These are phyloP conservation scores for Apamea epomidion DNA, from an alignment of 2,888 invertebrate genomes.

Conservation along the genomic window DNA sequence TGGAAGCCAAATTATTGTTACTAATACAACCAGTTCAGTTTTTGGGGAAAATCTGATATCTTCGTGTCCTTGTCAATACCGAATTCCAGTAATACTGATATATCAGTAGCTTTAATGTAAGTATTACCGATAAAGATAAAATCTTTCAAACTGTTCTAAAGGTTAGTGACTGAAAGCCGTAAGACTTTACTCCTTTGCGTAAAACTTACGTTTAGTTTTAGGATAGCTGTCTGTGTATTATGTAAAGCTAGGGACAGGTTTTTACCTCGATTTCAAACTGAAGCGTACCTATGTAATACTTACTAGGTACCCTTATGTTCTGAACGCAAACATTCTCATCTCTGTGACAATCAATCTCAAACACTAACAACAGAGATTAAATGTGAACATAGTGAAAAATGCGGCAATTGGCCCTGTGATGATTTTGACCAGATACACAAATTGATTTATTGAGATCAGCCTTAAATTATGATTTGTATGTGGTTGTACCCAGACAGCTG, in stretches of 20 bases:
- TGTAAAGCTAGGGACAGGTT: conserved; percentile 39
- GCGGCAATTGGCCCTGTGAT: too few relatives aligned
- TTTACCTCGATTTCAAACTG: conserved; percentile 24
- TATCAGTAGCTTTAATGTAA: conserved; percentile 27
- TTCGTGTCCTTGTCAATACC: conserved; percentile 13
- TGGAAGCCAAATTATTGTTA: conserved; percentile 40
- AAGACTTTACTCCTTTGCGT: conserved; percentile 54
- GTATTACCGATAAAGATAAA: conserved; percentile 25
- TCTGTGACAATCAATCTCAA: neutral
- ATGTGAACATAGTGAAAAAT: neutral
- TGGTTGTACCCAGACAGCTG: neutral
- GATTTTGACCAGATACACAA: neutral
- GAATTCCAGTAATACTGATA: conserved; percentile 17
- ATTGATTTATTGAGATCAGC: neutral
- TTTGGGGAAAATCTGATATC: conserved; percentile 29
- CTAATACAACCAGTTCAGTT: conserved; percentile 14
- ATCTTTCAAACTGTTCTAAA: conserved; percentile 41
- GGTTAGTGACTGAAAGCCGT: conserved; percentile 36
- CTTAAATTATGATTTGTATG: neutral
- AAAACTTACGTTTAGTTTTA: conserved; percentile 56
- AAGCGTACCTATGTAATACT: conserved; percentile 6
- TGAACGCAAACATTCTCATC: neutral
- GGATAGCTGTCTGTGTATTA: conserved; percentile 35
- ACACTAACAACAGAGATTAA: neutral
- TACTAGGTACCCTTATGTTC: neutral